These are phyloP conservation scores for Tapirus indicus DNA, from an alignment of 2,797 vertebrate species.

Conservation along the genomic window DNA sequence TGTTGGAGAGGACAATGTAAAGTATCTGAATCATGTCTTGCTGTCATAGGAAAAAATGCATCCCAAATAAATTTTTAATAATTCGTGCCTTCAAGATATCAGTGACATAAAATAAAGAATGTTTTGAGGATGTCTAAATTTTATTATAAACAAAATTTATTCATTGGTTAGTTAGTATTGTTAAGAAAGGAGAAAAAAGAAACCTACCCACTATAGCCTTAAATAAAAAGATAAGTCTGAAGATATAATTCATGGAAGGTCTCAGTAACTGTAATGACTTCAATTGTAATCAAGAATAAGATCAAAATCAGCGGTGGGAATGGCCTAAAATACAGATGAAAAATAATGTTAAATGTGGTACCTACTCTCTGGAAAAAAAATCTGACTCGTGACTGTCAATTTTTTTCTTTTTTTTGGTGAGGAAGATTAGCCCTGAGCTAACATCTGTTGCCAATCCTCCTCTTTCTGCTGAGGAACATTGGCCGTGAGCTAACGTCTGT, in stretches of 20 bases:
- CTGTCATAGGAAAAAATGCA: neutral
- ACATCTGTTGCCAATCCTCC: too few species aligned
- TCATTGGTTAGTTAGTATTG: neutral
- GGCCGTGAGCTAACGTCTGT: too few species aligned
- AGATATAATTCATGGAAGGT: neutral
- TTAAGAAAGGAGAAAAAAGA: neutral
- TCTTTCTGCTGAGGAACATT: too few species aligned
- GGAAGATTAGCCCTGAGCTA: too few species aligned
- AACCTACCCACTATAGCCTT: neutral
- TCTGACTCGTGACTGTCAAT: too few species aligned
- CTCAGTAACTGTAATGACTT: neutral
- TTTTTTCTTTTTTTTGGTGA: too few species aligned
- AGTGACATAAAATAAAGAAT: neutral
- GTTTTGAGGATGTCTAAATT: neutral
- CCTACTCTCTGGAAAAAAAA: neutral
- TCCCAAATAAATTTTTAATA: neutral
- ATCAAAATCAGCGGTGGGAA: neutral
- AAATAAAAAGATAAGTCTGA: slow-evolving; percentile 8
- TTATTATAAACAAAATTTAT: neutral
- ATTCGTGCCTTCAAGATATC: neutral
- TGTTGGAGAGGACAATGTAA: neutral
- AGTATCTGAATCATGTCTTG: neutral
- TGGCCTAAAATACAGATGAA: neutral
- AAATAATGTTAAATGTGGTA: neutral
- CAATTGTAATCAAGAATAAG: neutral